Base-by-base conservation (phyloP, 1,140 invertebrate genomes). In the Contarinia nasturtii region DNA sequence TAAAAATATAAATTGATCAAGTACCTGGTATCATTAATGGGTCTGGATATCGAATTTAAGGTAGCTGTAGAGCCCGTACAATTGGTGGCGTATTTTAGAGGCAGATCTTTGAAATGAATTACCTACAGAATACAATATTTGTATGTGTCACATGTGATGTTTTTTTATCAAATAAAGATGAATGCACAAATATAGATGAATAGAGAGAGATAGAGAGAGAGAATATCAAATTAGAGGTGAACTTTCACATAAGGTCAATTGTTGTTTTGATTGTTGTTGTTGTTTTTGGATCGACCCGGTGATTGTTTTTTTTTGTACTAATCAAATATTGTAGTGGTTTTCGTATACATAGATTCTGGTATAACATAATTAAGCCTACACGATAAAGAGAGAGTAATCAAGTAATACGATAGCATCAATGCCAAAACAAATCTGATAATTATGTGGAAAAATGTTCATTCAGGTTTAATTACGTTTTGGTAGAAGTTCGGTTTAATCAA, bases 21-120 rank as follows among this genome's bases (percentile, higher is more conserved):
- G 20, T 48, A 48, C 48, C 48, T 48, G 48, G 48, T 48, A 38
- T 48, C 48, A 48, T 45, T 20, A 45, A 48, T 40, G 22, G 27
- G 40, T 38, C 42, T 48, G 27, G 48, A 22, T 36, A 17, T 48
- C 34, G 36, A 48, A 45, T 45, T 20, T 48, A 48, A 37, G 36
- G 33, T 36, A 27, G 33, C 19, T 15, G 33, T 44, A 19, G 47
- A 48, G 4, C 42, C 40, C 20, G 43, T 14, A 14, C 27, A 37
- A 44, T 22, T 15, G 48, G 7, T 48, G 48, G 17, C 43, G 42
- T 33, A 33, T 36, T 44, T 44, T 44, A 44, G 33, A 44, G 33
- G 41, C 34, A 15, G 48, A 22, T 48, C 48, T 45, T 45, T 48
- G 44, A 43, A 22, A 33, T 37, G 41, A 33, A 44, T 36, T 34